These are phyloP conservation scores for Mastacembelus armatus DNA, from an alignment of 2,797 vertebrate species.

Conservation along the genomic window DNA sequence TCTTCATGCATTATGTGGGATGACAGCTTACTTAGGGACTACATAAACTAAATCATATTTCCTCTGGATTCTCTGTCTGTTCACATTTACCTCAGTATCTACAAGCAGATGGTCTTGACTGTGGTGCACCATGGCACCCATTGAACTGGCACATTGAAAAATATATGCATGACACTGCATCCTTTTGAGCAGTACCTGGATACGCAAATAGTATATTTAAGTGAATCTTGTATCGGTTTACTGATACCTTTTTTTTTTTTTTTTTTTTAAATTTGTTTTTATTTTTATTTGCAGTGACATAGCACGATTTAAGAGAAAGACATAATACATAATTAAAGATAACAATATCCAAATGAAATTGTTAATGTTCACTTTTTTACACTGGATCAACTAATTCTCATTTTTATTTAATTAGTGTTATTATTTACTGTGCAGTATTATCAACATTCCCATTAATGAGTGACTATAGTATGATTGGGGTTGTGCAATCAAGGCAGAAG, in stretches of 20 bases:
- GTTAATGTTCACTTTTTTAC: no score
- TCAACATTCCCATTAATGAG: no score
- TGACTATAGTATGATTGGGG: no score
- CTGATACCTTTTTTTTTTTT: slow-evolving; percentile 29
- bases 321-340: no score
- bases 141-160: slow-evolving; percentile 40
- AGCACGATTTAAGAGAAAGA: neutral
- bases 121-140: slow-evolving; percentile 41
- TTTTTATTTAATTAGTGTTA: no score
- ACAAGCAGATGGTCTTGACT: slow-evolving; percentile 64
- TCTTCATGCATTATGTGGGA: slow-evolving; percentile 69
- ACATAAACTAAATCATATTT: slow-evolving; percentile 81
- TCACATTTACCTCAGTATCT: slow-evolving; percentile 64
- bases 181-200: slow-evolving; percentile 25
- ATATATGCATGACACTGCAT: slow-evolving; percentile 15
- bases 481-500: no score
- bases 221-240: slow-evolving; percentile 33
- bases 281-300: slow-evolving; percentile 1
- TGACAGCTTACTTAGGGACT: slow-evolving; percentile 79
- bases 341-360: no score
- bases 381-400: no score
- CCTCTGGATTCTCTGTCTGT: slow-evolving; percentile 72
- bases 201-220: slow-evolving; percentile 3
- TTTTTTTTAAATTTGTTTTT: no score
- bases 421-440: no score